phyloP scores from a whole-genome alignment of 2,113 vertebrate species.

The Zingel zingel region DNA sequence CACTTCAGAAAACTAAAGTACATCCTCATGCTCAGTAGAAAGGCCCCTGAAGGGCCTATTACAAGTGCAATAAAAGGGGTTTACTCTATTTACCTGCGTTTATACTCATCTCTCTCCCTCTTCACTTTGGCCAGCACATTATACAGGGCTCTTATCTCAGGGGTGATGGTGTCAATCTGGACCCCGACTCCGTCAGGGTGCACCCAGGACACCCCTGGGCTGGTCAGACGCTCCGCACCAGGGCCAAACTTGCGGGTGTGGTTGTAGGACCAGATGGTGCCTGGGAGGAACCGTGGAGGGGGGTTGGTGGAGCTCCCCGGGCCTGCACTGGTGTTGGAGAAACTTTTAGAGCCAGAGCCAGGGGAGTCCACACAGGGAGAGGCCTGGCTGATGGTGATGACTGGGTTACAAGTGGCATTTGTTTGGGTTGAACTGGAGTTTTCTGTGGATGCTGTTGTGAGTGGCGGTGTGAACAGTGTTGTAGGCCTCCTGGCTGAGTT shows the following conservation, averaged over 20 bases:
- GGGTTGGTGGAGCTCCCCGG: conserved; percentile 71
- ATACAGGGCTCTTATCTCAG: conserved; percentile 97
- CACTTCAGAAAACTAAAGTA: conserved; percentile 12
- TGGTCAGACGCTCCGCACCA: conserved; percentile 89
- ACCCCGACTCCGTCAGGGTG: conserved; percentile 97
- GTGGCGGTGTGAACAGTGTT: conserved; percentile 74
- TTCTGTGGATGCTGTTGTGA: conserved; percentile 64
- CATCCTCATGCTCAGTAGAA: neutral
- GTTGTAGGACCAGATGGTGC: conserved; percentile 97
- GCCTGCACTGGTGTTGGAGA: conserved; percentile 43
- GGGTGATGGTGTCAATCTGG: conserved; percentile 98
- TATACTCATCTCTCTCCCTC: conserved; percentile 96
- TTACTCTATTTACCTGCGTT: conserved; percentile 89
- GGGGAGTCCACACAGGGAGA: conserved; percentile 80
- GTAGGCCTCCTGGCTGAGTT: conserved; percentile 83
- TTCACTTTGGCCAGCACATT: conserved; percentile 98
- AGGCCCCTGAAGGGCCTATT: neutral
- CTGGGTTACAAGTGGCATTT: conserved; percentile 56
- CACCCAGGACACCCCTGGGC: conserved; percentile 93
- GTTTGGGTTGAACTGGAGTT: conserved; percentile 50
- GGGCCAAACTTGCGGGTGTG: conserved; percentile 90
- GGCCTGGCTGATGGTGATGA: conserved; percentile 76
- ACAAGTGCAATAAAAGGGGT: conserved; percentile 25
- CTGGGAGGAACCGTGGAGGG: conserved; percentile 89
- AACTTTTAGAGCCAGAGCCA: conserved; percentile 58